phyloP scores from a whole-genome alignment of 2,113 vertebrate genomes.

The Platycercus adscitus region DNA sequence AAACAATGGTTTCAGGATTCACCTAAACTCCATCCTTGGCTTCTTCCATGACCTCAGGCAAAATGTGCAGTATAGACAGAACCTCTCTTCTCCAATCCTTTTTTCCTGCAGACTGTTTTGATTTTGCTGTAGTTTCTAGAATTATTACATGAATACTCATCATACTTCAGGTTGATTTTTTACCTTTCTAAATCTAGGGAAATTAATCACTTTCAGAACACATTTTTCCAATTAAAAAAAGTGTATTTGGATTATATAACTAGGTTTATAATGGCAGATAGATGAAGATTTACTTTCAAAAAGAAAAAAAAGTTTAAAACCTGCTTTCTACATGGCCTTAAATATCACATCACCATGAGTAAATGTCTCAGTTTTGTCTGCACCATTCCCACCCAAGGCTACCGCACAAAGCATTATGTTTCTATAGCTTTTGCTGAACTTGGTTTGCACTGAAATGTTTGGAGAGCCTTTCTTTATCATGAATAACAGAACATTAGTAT shows the following conservation, averaged over 20 bases:
- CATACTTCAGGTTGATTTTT: conserved; percentile 40
- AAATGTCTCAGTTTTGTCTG: neutral
- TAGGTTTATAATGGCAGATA: neutral
- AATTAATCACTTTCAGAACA: conserved; percentile 33
- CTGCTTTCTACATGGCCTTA: neutral
- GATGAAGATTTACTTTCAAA: neutral
- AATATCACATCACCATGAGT: neutral
- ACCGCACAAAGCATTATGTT: neutral
- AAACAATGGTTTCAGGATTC: neutral
- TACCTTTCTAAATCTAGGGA: conserved; percentile 35
- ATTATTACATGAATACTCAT: conserved; percentile 32
- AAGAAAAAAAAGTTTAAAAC: neutral
- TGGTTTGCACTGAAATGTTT: neutral
- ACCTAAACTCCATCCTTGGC: neutral
- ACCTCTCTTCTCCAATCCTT: neutral
- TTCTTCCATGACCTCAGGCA: neutral
- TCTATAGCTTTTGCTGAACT: neutral
- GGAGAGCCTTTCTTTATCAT: neutral
- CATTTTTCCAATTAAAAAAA: conserved; percentile 26
- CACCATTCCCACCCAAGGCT: neutral
- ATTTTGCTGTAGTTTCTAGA: conserved; percentile 31
- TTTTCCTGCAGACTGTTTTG: neutral
- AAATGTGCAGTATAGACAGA: neutral
- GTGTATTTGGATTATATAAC: conserved; percentile 1
- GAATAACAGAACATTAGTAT: neutral